phyloP scores from a whole-genome alignment of 2,113 vertebrate species.

The Stercorarius parasiticus region DNA sequence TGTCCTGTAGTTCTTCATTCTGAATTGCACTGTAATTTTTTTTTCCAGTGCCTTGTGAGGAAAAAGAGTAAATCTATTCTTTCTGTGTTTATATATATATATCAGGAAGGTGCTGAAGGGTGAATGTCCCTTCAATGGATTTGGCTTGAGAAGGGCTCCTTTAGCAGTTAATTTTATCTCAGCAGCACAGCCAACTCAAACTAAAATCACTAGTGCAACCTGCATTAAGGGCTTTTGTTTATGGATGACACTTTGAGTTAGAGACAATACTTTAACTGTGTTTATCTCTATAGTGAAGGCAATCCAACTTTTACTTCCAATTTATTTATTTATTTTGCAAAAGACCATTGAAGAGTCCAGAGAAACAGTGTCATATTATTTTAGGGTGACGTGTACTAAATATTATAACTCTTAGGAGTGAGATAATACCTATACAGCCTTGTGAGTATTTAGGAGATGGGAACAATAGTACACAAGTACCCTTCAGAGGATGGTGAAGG shows the following conservation, averaged over 20 bases:
- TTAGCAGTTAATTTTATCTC: background rate
- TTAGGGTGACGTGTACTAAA: background rate
- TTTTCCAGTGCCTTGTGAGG: background rate
- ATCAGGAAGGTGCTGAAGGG: background rate
- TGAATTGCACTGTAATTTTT: background rate
- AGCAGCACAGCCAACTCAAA: background rate
- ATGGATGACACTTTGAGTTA: background rate
- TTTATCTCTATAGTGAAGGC: background rate
- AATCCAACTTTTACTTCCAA: background rate
- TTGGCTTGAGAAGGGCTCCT: background rate
- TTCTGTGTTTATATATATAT: background rate
- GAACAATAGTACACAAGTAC: background rate
- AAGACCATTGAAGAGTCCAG: accelerated
- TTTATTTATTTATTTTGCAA: background rate
- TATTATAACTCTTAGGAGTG: background rate
- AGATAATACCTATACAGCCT: background rate
- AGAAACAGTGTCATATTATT: background rate
- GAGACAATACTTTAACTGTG: background rate
- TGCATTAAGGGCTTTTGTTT: background rate
- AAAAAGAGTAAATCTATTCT: background rate
- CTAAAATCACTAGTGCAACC: background rate
- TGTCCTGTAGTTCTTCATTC: background rate
- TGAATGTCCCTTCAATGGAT: background rate
- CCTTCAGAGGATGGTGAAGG: background rate
- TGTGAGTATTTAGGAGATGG: background rate